phyloP scores from a whole-genome alignment of 2,113 vertebrate species.

The Campylomormyrus numenius region DNA sequence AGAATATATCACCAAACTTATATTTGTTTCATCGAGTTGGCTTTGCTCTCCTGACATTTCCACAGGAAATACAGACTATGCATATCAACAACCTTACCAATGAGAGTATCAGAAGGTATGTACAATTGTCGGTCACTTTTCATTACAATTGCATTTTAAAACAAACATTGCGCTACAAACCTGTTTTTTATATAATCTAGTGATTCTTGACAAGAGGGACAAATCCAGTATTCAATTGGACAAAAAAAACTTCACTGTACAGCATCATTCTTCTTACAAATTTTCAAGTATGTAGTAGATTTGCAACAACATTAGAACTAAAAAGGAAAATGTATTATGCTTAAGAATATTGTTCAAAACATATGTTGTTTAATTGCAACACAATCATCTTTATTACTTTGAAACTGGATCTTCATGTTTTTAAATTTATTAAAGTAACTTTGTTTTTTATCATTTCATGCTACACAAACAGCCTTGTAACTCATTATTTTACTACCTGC shows the following conservation, averaged over 20 bases:
- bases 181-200: background rate
- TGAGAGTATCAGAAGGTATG: background rate
- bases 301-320: background rate
- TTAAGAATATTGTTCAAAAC: background rate
- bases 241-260: background rate
- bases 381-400: background rate
- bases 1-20: background rate
- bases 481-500: background rate
- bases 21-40: background rate
- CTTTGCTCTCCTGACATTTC: background rate
- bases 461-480: background rate
- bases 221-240: background rate
- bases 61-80: background rate
- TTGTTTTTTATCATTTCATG: background rate
- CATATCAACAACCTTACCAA: background rate
- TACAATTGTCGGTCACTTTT: background rate
- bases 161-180: background rate
- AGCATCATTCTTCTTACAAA: background rate
- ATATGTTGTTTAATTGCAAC: background rate
- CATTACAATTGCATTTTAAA: background rate
- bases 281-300: background rate
- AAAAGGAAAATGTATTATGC: background rate
- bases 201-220: background rate
- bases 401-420: background rate
- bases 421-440: background rate